A percentile compares a stretch with the other conserved stretches of the same genome.
phyloP scores from a whole-genome alignment of 2,113 vertebrate genomes.

The Potamarius usumacintae region DNA sequence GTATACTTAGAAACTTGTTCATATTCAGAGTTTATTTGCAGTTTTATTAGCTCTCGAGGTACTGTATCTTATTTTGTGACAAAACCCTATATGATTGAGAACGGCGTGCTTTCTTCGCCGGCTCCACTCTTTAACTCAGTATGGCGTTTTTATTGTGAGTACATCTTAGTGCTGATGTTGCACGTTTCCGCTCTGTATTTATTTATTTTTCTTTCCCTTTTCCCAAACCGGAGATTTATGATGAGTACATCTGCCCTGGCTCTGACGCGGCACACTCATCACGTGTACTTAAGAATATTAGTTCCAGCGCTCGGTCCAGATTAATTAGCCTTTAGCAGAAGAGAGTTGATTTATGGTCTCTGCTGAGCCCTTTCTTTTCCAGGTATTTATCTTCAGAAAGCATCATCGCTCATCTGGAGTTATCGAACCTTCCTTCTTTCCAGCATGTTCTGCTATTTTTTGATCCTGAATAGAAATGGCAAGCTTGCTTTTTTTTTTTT shows the following conservation, averaged over 20 bases:
- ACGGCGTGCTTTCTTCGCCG: not conserved
- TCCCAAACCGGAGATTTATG: conserved; percentile 44
- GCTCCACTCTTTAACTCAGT: conserved; percentile 9
- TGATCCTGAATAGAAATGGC: conserved; percentile 39
- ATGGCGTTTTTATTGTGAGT: conserved; percentile 37
- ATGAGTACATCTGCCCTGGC: conserved; percentile 22
- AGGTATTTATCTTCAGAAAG: conserved; percentile 45
- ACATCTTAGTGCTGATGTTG: conserved; percentile 28
- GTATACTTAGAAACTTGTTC: not conserved
- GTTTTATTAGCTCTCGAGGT: not conserved
- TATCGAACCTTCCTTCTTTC: conserved; percentile 16
- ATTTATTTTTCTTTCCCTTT: not conserved
- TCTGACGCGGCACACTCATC: conserved; percentile 35
- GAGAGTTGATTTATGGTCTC: conserved; percentile 51
- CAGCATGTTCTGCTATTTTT: not conserved
- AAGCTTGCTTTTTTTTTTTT: conserved; percentile 41
- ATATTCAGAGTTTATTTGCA: not conserved
- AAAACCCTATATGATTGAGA: conserved; percentile 21
- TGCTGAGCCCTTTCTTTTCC: conserved; percentile 42
- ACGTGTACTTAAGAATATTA: conserved; percentile 44
- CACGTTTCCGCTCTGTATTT: conserved; percentile 15
- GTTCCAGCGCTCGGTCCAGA: conserved; percentile 39
- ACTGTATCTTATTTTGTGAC: not conserved
- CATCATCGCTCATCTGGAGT: conserved; percentile 46
- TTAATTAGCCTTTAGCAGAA: conserved; percentile 53